A percentile compares a stretch with the other conserved stretches of the same genome.
Conservation (phyloP, 1,140 invertebrate genomes). For the Olivierus martensii region DNA sequence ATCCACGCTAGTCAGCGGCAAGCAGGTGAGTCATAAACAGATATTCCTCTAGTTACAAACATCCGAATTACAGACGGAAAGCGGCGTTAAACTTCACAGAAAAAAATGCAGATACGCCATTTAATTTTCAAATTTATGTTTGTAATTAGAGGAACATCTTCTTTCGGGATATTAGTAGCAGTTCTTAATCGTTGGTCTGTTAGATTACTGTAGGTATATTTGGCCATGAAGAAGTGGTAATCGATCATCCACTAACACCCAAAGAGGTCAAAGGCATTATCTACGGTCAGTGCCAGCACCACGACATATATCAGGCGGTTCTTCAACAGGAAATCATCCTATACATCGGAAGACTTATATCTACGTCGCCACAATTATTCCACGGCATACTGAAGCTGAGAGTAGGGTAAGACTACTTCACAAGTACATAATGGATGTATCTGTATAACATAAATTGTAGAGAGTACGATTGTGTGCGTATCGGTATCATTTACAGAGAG, state of each 20-base stretch:
- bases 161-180: too few species aligned
- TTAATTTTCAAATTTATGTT: too few species aligned
- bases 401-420: conserved; percentile 65
- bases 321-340: conserved; percentile 91
- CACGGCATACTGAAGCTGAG: conserved; percentile 90
- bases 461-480: too few species aligned
- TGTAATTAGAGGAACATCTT: too few species aligned
- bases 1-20: conserved; percentile 88
- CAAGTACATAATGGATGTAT: too few species aligned
- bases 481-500: too few species aligned
- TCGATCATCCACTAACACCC: conserved; percentile 93
- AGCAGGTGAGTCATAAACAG: conserved; percentile 67
- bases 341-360: conserved; percentile 85
- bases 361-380: conserved; percentile 82
- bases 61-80: too few species aligned
- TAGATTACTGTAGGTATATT: conserved; percentile 89
- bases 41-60: too few species aligned
- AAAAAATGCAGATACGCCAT: too few species aligned
- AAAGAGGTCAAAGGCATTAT: conserved; percentile 62
- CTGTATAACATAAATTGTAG: too few species aligned
- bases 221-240: conserved; percentile 82
- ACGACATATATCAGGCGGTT: conserved; percentile 85
- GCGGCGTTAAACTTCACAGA: too few species aligned
- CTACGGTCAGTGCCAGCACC: conserved; percentile 46
- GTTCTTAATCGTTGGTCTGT: too few species aligned